Evolutionary conservation across 2,888 invertebrate genomes (phyloP).

Genomic region (Capitulum mitella): DNA sequence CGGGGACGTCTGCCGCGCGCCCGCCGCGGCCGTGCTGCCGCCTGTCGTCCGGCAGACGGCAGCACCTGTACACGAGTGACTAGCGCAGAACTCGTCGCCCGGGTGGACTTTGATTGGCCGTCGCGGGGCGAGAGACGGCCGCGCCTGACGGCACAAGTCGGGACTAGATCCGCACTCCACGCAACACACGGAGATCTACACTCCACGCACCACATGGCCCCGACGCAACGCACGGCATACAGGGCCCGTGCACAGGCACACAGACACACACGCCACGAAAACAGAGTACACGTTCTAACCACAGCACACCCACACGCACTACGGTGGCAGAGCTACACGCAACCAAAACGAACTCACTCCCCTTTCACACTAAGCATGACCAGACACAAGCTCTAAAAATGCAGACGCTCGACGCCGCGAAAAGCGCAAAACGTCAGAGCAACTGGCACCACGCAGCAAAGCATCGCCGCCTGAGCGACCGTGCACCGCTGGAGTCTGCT

Average conservation of each 20-base stretch:
- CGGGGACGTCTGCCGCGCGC: background rate
- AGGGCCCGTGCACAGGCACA: background rate
- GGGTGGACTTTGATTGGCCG: background rate
- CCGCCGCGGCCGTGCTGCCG: background rate
- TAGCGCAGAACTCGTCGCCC: constrained; percentile 13
- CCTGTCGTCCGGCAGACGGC: background rate
- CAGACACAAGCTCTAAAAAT: no score
- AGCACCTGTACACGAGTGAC: constrained; percentile 6
- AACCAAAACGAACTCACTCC: no score
- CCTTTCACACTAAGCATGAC: no score
- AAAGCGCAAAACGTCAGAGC: no score
- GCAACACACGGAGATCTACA: background rate
- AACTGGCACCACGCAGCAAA: no score
- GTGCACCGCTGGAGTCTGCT: no score
- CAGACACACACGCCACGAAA: background rate
- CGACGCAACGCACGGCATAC: no score
- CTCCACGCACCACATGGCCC: no score
- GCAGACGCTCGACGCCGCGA: no score
- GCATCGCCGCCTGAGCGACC: no score
- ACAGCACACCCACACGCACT: background rate
- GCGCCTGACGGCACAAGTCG: background rate
- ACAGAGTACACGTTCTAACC: no score
- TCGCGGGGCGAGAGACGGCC: background rate
- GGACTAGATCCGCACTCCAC: constrained; percentile 12
- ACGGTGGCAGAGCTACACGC: no score